A percentile compares a stretch with the other conserved stretches of the same genome.
phyloP scores from a whole-genome alignment of 1,140 invertebrate genomes.

The Cyphomyrmex costatus region DNA sequence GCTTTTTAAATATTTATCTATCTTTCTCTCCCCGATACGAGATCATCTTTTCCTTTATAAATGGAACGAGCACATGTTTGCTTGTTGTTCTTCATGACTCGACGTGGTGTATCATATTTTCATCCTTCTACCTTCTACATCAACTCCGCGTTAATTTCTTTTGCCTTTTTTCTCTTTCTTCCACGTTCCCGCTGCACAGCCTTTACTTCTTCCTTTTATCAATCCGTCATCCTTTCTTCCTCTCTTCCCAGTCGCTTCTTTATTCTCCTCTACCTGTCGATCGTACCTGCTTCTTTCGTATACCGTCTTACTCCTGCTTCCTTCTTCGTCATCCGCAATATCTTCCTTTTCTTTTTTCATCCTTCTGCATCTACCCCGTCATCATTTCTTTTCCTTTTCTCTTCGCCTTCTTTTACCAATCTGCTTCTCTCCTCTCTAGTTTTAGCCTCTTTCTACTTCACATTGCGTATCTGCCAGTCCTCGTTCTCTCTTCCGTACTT shows the following conservation, averaged over 20 bases:
- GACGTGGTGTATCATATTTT: conserved; percentile 1
- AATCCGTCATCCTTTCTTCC: conserved; percentile 37
- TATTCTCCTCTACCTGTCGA: conserved; percentile 28
- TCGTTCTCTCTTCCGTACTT: not conserved
- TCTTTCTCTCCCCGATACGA: not conserved
- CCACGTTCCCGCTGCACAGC: not conserved
- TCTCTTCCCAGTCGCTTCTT: conserved; percentile 36
- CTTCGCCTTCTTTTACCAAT: not conserved
- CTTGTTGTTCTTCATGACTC: not conserved
- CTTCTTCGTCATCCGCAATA: conserved; percentile 41
- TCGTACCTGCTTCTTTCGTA: conserved; percentile 21
- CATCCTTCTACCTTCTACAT: not conserved
- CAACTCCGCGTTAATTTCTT: not conserved
- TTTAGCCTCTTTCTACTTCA: not conserved
- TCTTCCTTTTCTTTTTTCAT: conserved; percentile 13
- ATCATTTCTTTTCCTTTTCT: conserved; percentile 10
- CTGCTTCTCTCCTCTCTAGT: not conserved
- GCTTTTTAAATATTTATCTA: conserved; percentile 1
- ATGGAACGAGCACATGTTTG: not conserved
- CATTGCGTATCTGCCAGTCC: not conserved
- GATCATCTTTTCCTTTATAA: not conserved
- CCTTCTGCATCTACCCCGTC: conserved; percentile 11
- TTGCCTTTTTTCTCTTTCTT: not conserved
- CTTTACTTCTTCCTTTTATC: conserved; percentile 1
- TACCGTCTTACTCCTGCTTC: conserved; percentile 35